Evolutionary conservation across 2,888 invertebrate genomes (phyloP), one percentile per base, ranked within the genome.

Genomic region (Campopleginae sp.): DNA sequence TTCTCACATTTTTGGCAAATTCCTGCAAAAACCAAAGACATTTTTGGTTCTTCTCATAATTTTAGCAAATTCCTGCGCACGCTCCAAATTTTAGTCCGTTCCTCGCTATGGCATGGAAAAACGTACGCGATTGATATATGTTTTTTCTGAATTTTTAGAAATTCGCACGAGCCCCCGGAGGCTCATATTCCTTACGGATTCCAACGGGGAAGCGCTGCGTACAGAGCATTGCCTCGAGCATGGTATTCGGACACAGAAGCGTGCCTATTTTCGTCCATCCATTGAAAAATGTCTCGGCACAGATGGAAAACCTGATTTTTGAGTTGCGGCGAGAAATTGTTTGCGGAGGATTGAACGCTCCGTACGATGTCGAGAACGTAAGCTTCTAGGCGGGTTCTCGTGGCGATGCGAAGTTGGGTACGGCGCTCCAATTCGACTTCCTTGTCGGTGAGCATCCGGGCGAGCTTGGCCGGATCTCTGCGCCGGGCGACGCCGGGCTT

Each of bases 211-310:
- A 38, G 38, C 38, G 38, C 7, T 1, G 38, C 38, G 38, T 38
- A 38, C 8, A 38, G 10, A 38, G 8, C 38, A 0, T 8, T 10
- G 8, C 38, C 38, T 7, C 10, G 2, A 0, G 38, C 38, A 1
- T 96, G 95, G 91, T 95, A 95, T 89, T 96, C 96, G 7, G 95
- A 95, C 90, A 95, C 95, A 70, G 96, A 96, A 1, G 96, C 96
- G n/a, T 95, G 90, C 80, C 94, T 94, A 90, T 96, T 96, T 54
- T 92, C 91, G 81, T 95, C 95, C 86, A 96, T 89, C 95, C 95
- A 95, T 76, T 92, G 91, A 76, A 95, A 93, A 51, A 94, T 93
- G 82, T 95, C 95, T 75, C 94, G 95, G 90, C 95, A 95, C 86
- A 95, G 94, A 87, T 94, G 94, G 8, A 91, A 82, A 46, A 95